phyloP scores from a whole-genome alignment of 2,113 vertebrate genomes.

The Tragelaphus strepsiceros region DNA sequence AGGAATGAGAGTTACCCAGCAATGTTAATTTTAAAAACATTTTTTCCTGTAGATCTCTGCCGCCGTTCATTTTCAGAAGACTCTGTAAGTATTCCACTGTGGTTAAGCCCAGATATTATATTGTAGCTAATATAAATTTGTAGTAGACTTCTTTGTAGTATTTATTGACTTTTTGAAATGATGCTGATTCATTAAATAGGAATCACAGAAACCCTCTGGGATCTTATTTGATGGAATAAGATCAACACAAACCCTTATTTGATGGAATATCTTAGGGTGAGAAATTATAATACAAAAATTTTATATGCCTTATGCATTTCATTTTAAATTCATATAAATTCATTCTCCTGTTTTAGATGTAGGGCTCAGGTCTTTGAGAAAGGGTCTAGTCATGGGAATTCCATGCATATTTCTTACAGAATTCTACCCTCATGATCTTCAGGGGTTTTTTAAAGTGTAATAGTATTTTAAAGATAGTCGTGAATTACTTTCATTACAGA shows the following conservation, averaged over 20 bases:
- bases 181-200: not conserved
- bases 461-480: not conserved
- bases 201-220: not conserved
- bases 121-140: not conserved
- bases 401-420: not conserved
- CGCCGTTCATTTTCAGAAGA: constrained; percentile 92
- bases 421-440: not conserved
- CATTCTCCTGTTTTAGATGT: not conserved
- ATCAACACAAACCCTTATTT: not conserved
- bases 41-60: constrained; percentile 87
- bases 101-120: not conserved
- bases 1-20: not conserved
- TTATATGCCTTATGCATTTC: not conserved
- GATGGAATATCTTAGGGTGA: not conserved
- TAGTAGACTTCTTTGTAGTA: not conserved
- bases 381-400: not conserved
- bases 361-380: not conserved
- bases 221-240: not conserved
- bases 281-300: not conserved
- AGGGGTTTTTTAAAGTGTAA: not conserved
- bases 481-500: not conserved
- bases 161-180: constrained; percentile 1
- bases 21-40: constrained; percentile 47
- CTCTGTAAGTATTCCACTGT: constrained; percentile 85
- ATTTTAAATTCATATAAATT: constrained; percentile 13